Base-by-base conservation (phyloP, 2,888 invertebrate genomes). In the Saturnia japonica region DNA sequence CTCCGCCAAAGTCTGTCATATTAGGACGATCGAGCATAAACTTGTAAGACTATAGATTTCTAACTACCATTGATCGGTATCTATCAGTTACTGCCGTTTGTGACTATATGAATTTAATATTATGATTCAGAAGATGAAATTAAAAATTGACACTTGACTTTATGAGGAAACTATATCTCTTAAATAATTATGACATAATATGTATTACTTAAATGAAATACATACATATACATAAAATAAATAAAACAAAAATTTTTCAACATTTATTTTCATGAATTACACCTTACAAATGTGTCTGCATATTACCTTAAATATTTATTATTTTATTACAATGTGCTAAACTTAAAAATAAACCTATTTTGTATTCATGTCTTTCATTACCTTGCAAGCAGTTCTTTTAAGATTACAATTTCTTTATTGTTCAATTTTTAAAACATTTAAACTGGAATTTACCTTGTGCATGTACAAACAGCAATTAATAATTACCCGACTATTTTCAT, bases 251-350 rank as follows among this genome's bases (percentile, higher is more conserved):
- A 77, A 80, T 85, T 91, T 93, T 91, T 89, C 84, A 90, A 93
- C 91, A 91, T 94, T 93, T 94, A 94, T 88, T 93, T 84, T 91
- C 88, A 91, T 92, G 93, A 93, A 93, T 91, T 91, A 94, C 91
- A 90, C 88, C 88, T 91, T 93, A 94, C 89, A 93, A 91, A 93
- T 90, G 90, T 91, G 90, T 92, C 86, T 86, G 91, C 91, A 91
- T 93, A 91, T 90, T 89, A 91, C 87, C 93, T 93, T 94, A 91
- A 83, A 86, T 89, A 89, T 85, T 80, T 87, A 88, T 88, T 78
- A 90, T 88, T 91, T 88, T 78, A 90, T 88, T 91, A 91, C 88
- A 91, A 92, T 92, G 93, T 93, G 93, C 92, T 93, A 91, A 92
- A 93, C 92, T 93, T 93, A 93, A 90, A 90, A 87, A 84, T 90